These are phyloP conservation scores for Danio aesculapii DNA, from an alignment of 2,797 vertebrate genomes.

Conservation along the genomic window DNA sequence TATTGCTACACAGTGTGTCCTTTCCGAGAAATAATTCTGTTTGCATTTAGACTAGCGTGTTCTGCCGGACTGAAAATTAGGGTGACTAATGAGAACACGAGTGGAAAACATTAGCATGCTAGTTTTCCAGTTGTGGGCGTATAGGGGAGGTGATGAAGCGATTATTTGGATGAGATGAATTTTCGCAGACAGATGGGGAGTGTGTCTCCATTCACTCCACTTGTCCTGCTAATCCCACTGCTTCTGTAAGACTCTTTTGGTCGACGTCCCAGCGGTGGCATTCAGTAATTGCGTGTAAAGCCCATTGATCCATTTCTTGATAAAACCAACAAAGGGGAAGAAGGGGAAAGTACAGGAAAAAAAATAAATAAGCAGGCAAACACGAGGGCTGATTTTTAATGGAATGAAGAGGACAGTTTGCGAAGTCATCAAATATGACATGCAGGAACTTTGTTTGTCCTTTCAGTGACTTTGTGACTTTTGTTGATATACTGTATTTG, in stretches of 20 bases:
- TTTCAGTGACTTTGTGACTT: too few relatives aligned
- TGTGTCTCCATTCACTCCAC: not conserved
- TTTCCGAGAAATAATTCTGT: constrained; percentile 25
- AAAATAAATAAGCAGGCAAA: constrained; percentile 64
- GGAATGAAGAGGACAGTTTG: constrained; percentile 47
- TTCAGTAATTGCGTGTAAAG: constrained; percentile 61
- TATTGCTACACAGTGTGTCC: constrained; percentile 24
- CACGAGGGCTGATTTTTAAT: constrained; percentile 53
- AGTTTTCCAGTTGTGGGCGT: constrained; percentile 9
- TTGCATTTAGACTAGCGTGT: constrained; percentile 32
- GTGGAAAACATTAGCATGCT: constrained; percentile 15
- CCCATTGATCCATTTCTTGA: constrained; percentile 65
- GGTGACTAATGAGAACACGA: constrained; percentile 16
- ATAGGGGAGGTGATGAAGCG: constrained; percentile 4
- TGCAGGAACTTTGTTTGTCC: not conserved
- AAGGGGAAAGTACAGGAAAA: constrained; percentile 35
- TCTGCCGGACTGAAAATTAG: constrained; percentile 2
- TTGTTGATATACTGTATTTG: too few relatives aligned
- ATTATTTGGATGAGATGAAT: not conserved
- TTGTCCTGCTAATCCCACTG: constrained; percentile 6
- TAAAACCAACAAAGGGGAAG: constrained; percentile 68
- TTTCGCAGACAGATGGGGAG: not conserved
- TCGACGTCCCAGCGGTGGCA: constrained; percentile 14
- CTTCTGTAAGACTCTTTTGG: constrained; percentile 3
- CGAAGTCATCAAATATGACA: not conserved